Base-by-base conservation (phyloP, 2,888 invertebrate genomes). In the Taphrorychus bicolor region DNA sequence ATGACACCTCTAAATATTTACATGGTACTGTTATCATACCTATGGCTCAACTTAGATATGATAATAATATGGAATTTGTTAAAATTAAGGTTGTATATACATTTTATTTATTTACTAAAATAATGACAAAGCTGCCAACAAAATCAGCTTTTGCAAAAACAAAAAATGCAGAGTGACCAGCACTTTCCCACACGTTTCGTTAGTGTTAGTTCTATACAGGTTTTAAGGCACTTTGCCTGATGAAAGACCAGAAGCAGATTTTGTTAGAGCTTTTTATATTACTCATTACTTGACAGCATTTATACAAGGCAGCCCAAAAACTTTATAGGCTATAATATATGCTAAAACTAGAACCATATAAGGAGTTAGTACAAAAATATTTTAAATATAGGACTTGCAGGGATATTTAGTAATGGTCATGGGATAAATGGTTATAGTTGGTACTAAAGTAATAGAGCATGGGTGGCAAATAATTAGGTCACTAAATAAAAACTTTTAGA, bases 41-140 rank as follows among this genome's bases (percentile, higher is more conserved):
- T 70, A 72, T 74, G 76, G 76, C 76, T 76, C 76, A 66, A 48
- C 42, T 54, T 69, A 75, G 74, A 75, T 75, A 72, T 72, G 75
- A 64, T 74, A 73, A 75, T 60, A 72, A 45, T 17, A 45, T 14
- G 14, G 66, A 62, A 45, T 45, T 45, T 14, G 14, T 14, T n/a
- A 17, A n/a, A 32, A 9, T 32, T 11, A 32, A n/a, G n/a, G n/a
- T n/a, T n/a, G n/a, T n/a, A n/a, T n/a, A n/a, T n/a, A n/a, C n/a
- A n/a, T n/a, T n/a, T n/a, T n/a, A n/a, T n/a, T n/a, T n/a, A n/a
- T n/a, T n/a, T n/a, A n/a, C n/a, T n/a, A n/a, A n/a, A n/a, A n/a
- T n/a, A n/a, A n/a, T n/a, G n/a, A n/a, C n/a, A n/a, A n/a, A n/a
- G n/a, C 32, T 32, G 32, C 3, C 32, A 7, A 32, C 32, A 32